Evolutionary conservation across 30 jellyfish, hydroid and myxozoan genomes (phyloP), one percentile per base, ranked within the genome.

Genomic region (Hydra vulgaris): DNA sequence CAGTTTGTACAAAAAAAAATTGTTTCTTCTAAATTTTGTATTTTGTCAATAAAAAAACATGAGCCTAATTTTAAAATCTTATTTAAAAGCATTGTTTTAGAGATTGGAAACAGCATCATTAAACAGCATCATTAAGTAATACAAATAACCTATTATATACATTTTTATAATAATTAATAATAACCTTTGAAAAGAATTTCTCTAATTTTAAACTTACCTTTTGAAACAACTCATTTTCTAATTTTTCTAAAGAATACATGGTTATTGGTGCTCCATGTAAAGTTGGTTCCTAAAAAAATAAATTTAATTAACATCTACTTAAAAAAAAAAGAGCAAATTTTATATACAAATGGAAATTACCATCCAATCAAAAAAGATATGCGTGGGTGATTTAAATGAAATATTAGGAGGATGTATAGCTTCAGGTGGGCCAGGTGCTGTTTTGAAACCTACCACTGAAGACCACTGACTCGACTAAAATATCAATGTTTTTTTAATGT

Each of bases 351-450:
- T 16, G 16, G 15, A 71, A 79, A 96, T 69, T 73, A 87, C 98
- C 94, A 17, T 22, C 98, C 98, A 92, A 26, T 92, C 98, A 20
- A 92, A 83, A 17, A 87, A 66, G 21, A 92, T 73, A 27, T 79
- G 92, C 17, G 96, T 74, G 18, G 96, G 95, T 7, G 98, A 82
- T 79, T 92, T 92, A 85, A 95, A 87, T 22, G 76, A 21, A 19
- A 87, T 74, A n/a, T 56, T 25, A 70, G 84, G 83, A 73, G 68
- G 69, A 5, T 66, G 78, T 4, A 94, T 89, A 12, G 96, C 94
- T 23, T 92, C 98, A 21, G 98, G 98, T 0, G 96, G 90, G n/a
- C 98, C 95, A 22, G 98, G 94, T 1, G 98, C 98, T 18, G 98
- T 92, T 71, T 66, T 77, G 17, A 87, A 55, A 21, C 82, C 86